Percentiles rank a stretch among this genome's conserved stretches.
phyloP scores from a whole-genome alignment of 1,140 invertebrate genomes.

The Dendrolimus kikuchii region DNA sequence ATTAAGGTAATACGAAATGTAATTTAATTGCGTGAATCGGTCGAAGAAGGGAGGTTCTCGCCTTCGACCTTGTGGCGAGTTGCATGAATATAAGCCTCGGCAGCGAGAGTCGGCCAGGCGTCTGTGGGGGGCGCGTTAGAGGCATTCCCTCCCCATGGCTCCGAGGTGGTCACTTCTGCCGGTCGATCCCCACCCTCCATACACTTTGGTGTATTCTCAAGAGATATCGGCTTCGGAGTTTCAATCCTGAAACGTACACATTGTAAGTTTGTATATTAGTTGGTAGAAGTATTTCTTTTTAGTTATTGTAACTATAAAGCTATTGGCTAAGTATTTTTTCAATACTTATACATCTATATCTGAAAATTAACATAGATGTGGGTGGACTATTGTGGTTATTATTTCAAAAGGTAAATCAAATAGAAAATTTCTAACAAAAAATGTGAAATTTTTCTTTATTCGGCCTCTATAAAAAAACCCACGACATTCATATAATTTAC shows the following conservation, averaged over 20 bases:
- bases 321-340: too few relatives aligned
- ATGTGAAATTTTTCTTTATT: too few relatives aligned
- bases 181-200: conserved; percentile 44
- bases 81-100: conserved; percentile 54
- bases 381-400: too few relatives aligned
- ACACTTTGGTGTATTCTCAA: conserved; percentile 41
- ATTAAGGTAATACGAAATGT: background rate
- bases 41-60: conserved; percentile 63
- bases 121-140: conserved; percentile 21
- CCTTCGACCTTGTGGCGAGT: conserved; percentile 57
- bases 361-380: too few relatives aligned
- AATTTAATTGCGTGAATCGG: conserved; percentile 59
- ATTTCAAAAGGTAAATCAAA: too few relatives aligned
- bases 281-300: too few relatives aligned
- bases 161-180: conserved; percentile 59
- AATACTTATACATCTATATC: too few relatives aligned
- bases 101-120: conserved; percentile 41
- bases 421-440: too few relatives aligned
- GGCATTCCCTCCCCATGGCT: conserved; percentile 35
- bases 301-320: too few relatives aligned
- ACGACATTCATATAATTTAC: too few relatives aligned
- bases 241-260: conserved; percentile 40
- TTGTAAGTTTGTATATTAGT: background rate
- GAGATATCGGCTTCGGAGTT: conserved; percentile 56
- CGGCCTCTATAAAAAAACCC: too few relatives aligned